These are phyloP conservation scores for Eublepharis macularius DNA, from an alignment of 2,113 vertebrate genomes.

Conservation along the genomic window DNA sequence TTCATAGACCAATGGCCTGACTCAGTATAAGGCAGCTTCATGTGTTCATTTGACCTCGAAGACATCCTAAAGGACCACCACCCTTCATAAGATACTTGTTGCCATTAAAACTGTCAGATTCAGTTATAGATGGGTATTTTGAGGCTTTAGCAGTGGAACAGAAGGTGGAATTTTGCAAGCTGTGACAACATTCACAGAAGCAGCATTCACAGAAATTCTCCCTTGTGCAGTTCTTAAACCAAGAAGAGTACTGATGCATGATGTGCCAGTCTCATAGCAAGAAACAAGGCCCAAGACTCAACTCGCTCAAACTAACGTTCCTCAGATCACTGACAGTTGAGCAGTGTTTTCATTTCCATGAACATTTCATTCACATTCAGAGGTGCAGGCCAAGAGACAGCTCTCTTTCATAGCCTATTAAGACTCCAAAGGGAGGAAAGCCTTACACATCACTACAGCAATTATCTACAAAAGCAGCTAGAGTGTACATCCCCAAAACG, in stretches of 20 bases:
- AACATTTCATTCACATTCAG: not conserved
- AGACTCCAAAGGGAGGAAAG: constrained; percentile 40
- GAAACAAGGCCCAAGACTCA: constrained; percentile 53
- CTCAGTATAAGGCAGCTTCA: no score
- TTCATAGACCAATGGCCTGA: no score
- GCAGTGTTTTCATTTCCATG: constrained; percentile 42
- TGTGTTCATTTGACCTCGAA: no score
- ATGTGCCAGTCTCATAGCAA: constrained; percentile 36
- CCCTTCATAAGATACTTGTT: not conserved
- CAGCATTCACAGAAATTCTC: not conserved
- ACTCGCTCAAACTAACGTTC: constrained; percentile 28
- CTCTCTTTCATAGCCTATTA: constrained; percentile 26
- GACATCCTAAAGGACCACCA: not conserved
- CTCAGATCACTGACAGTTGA: not conserved
- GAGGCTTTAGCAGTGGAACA: not conserved
- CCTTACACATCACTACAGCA: constrained; percentile 42
- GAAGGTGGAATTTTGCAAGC: not conserved
- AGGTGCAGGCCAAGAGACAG: not conserved
- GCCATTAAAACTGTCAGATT: not conserved
- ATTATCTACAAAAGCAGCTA: constrained; percentile 44
- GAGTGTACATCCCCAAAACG: constrained; percentile 43
- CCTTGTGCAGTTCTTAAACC: not conserved
- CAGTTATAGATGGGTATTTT: not conserved
- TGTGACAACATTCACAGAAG: not conserved
- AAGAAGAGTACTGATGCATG: not conserved